phyloP scores from a whole-genome alignment of 2,797 vertebrate species.

The Steatocranus sp. region DNA sequence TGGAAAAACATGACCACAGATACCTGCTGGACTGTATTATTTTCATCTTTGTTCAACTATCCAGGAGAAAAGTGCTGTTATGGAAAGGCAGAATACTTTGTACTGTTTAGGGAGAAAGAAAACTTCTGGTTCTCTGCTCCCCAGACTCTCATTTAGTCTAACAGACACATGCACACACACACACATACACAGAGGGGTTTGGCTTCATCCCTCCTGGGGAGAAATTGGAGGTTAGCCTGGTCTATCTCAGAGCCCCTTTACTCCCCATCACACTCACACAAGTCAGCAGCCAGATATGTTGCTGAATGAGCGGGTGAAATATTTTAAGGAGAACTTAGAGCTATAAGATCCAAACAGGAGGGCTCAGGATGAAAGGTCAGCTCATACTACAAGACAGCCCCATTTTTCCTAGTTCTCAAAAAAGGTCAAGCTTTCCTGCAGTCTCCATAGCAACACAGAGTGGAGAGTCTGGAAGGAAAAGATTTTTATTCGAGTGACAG shows the following conservation, averaged over 20 bases:
- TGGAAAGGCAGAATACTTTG: constrained; percentile 4
- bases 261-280: constrained; percentile 4
- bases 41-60: background rate
- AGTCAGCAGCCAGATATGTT: constrained; percentile 6
- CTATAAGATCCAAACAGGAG: constrained; percentile 6
- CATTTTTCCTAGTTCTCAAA: background rate
- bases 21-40: background rate
- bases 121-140: constrained; percentile 3
- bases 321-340: background rate
- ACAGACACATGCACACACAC: background rate
- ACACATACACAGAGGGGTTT: background rate
- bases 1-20: background rate
- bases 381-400: background rate
- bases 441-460: background rate
- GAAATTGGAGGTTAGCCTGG: constrained; percentile 41
- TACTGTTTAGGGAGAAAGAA: background rate
- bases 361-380: constrained; percentile 30
- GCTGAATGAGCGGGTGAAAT: constrained; percentile 23
- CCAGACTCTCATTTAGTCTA: constrained; percentile 12
- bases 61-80: background rate
- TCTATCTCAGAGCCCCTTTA: constrained; percentile 17
- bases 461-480: background rate
- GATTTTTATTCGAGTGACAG: rapidly evolving
- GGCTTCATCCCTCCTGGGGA: constrained; percentile 32
- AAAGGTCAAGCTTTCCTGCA: constrained; percentile 19